Evolutionary conservation across 1,140 invertebrate species (phyloP).

Genomic region (Drosophila ambigua): DNA sequence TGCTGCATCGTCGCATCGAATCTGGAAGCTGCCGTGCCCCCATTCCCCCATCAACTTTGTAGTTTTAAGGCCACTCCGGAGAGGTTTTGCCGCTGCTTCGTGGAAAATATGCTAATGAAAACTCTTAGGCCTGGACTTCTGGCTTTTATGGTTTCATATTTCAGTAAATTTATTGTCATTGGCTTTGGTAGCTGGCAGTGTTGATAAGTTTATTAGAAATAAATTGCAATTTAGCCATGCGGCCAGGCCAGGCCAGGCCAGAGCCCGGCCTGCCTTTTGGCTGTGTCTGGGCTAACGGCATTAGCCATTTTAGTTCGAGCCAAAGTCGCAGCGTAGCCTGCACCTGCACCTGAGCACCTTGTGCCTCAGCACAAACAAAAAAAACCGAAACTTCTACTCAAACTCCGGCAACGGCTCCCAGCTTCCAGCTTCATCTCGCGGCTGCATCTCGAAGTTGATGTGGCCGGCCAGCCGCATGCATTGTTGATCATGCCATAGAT

Average conservation of each 20-base stretch:
- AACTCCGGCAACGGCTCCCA: constrained; percentile 5
- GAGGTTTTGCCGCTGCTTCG: constrained; percentile 9
- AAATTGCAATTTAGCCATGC: constrained; percentile 76
- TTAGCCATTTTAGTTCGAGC: constrained; percentile 17
- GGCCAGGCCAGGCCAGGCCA: constrained; percentile 4
- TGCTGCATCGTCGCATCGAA: neutral
- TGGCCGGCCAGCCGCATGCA: constrained; percentile 41
- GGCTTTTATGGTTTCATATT: constrained; percentile 79
- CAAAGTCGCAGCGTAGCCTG: constrained; percentile 20
- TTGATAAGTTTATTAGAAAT: constrained; percentile 83
- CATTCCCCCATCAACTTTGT: constrained; percentile 63
- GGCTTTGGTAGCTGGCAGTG: constrained; percentile 66
- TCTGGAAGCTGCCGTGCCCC: neutral
- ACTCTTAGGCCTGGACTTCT: constrained; percentile 51
- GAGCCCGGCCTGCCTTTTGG: too few relatives aligned
- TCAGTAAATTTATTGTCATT: constrained; percentile 71
- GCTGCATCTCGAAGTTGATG: constrained; percentile 14
- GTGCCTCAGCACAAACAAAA: constrained; percentile 9
- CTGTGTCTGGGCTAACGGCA: constrained; percentile 38
- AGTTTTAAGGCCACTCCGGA: constrained; percentile 50
- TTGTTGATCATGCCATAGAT: constrained; percentile 76
- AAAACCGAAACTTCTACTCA: constrained; percentile 26
- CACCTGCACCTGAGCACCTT: constrained; percentile 32
- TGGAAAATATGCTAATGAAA: constrained; percentile 78
- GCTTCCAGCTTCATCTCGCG: too few relatives aligned